phyloP scores from a whole-genome alignment of 2,888 invertebrate species.

The Phortica okadai region DNA sequence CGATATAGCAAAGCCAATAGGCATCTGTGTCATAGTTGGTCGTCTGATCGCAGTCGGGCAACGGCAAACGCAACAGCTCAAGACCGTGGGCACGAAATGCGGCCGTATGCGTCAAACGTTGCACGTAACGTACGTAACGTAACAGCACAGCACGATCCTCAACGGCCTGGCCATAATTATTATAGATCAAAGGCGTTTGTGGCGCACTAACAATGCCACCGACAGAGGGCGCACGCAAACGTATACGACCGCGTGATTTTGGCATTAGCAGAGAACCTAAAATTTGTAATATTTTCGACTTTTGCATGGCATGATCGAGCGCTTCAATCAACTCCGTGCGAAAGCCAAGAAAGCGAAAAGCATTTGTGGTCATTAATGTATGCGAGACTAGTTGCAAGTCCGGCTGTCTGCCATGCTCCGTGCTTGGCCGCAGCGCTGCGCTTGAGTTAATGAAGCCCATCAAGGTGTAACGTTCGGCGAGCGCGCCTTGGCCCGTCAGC shows the following conservation, averaged over 20 bases:
- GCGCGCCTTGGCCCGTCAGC: conserved; percentile 49
- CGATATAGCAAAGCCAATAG: conserved; percentile 80
- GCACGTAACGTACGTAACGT: conserved; percentile 69
- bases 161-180: conserved; percentile 78
- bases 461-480: conserved; percentile 73
- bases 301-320: conserved; percentile 43
- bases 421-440: conserved; percentile 53
- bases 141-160: conserved; percentile 75
- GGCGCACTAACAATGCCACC: conserved; percentile 73
- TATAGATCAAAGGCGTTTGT: conserved; percentile 78
- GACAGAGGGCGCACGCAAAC: conserved; percentile 74
- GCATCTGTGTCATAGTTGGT: conserved; percentile 67
- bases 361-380: conserved; percentile 47
- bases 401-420: conserved; percentile 40
- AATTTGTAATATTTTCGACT: conserved; percentile 57
- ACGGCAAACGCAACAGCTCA: conserved; percentile 59
- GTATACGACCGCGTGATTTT: conserved; percentile 77
- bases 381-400: conserved; percentile 81
- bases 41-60: conserved; percentile 61
- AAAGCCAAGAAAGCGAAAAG: conserved; percentile 58
- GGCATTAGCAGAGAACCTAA: conserved; percentile 71
- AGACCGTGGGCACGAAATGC: conserved; percentile 75
- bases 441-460: conserved; percentile 78
- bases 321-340: conserved; percentile 49
- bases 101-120: conserved; percentile 74